phyloP scores from a whole-genome alignment of 2,888 invertebrate species.

The Calliphora vomitoria region DNA sequence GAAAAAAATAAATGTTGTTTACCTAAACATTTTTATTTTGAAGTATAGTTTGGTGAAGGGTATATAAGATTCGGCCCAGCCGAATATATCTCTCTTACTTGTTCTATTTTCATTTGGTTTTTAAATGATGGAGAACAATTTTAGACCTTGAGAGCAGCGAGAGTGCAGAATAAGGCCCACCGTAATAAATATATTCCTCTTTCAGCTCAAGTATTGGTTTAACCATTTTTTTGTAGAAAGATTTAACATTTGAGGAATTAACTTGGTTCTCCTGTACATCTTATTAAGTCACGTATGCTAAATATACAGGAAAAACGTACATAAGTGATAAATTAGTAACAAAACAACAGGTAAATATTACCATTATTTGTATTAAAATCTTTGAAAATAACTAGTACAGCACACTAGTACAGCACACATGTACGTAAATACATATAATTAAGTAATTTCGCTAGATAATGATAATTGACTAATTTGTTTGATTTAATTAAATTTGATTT shows the following conservation, averaged over 20 bases:
- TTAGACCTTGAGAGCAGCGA: no score
- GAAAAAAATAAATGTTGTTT: no score
- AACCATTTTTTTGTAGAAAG: not conserved
- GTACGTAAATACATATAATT: conserved; percentile 1
- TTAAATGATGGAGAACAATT: no score
- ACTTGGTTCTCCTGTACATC: not conserved
- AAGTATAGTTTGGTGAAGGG: no score
- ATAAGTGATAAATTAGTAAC: conserved; percentile 36
- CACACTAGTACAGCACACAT: no score
- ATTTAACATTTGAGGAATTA: not conserved
- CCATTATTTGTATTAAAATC: conserved; percentile 7
- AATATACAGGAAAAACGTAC: conserved; percentile 13
- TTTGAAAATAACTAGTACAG: not conserved
- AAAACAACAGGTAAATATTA: conserved; percentile 3
- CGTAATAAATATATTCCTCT: no score
- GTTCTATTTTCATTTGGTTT: no score
- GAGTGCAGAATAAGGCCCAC: no score
- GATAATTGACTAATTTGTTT: conserved; percentile 1
- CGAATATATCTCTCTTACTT: no score
- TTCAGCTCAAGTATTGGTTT: no score
- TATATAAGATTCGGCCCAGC: no score
- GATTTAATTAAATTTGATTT: conserved; percentile 17
- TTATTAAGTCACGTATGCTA: conserved; percentile 45
- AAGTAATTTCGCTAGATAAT: not conserved
- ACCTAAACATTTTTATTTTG: no score